Evolutionary conservation across 2,797 vertebrate genomes (phyloP), one percentile per base, ranked within the genome.

Genomic region (Peromyscus nudipes): DNA sequence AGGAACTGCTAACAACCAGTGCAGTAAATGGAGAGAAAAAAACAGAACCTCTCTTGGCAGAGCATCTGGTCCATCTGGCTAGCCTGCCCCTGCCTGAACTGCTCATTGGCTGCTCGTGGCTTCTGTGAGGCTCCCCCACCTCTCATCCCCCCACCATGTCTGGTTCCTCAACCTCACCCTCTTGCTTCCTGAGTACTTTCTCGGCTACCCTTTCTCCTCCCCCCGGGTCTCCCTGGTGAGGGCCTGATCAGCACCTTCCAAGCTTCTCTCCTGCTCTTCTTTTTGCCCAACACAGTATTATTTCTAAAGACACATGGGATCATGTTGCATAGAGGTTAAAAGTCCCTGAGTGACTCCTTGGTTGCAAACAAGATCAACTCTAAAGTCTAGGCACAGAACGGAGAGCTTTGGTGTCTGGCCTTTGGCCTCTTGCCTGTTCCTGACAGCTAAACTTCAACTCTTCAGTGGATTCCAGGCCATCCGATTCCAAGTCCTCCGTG

Each of bases 271-370:
- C 23, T 16, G 43, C 4, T 7, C 37, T 89, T 46, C 8, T 27
- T 87, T 62, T 29, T 83, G 17, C 60, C 10, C 3, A 49, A 27
- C 52, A 49, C 8, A 71, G 16, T 64, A 49, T 69, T 31, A 2
- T 65, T 62, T 87, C 52, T 81, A 67, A 92, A 75, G 77, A 65
- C n/a, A 94, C 73, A 43, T 5, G 11, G 71, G n/a, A 84, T n/a
- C 14, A 40, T 8, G 55, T 62, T 43, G 34, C 3, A 14, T 1
- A 55, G 67, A 8, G 11, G 21, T 86, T 75, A 79, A 84, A 75
- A 64, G 29, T 31, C 60, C 67, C 40, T 88, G 55, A 62, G 52
- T 75, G 10, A 0, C 23, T 82, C 65, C 23, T 92, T 43, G 46
- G 5, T 14, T 31, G 27, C 55, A 69, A 93, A 60, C 6, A 73